Conservation (phyloP, 2,888 invertebrate species). For the Sycophila texana region DNA sequence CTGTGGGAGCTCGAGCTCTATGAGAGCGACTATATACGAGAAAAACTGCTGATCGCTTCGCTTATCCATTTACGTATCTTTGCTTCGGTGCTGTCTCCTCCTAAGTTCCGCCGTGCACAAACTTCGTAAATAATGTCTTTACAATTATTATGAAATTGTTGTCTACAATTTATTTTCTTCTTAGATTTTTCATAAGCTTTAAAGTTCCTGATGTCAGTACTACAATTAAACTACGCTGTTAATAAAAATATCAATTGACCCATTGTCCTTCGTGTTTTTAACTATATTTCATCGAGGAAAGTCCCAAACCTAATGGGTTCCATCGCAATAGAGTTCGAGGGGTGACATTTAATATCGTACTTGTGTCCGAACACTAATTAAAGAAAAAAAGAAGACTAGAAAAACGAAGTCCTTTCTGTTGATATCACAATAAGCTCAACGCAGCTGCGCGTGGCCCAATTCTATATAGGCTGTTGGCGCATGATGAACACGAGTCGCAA, state of each 20-base stretch:
- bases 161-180: too few species aligned
- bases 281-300: too few species aligned
- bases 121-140: background rate
- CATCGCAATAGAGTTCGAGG: background rate
- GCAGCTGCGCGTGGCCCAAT: background rate
- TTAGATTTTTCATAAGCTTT: too few species aligned
- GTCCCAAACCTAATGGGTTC: too few species aligned
- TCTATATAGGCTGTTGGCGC: background rate
- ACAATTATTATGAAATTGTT: background rate
- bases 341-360: constrained; percentile 17
- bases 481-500: constrained; percentile 28
- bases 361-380: constrained; percentile 15
- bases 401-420: background rate
- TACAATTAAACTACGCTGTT: too few species aligned
- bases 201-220: too few species aligned
- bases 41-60: constrained; percentile 38
- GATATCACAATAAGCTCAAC: constrained; percentile 32
- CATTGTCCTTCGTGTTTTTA: too few species aligned
- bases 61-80: constrained; percentile 10
- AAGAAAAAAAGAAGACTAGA: constrained; percentile 6
- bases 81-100: background rate
- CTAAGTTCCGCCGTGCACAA: background rate
- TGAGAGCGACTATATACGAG: background rate
- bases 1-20: constrained; percentile 7
- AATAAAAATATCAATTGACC: too few species aligned